phyloP scores from a whole-genome alignment of 2,888 invertebrate genomes.

The Drosophila aldrichi region DNA sequence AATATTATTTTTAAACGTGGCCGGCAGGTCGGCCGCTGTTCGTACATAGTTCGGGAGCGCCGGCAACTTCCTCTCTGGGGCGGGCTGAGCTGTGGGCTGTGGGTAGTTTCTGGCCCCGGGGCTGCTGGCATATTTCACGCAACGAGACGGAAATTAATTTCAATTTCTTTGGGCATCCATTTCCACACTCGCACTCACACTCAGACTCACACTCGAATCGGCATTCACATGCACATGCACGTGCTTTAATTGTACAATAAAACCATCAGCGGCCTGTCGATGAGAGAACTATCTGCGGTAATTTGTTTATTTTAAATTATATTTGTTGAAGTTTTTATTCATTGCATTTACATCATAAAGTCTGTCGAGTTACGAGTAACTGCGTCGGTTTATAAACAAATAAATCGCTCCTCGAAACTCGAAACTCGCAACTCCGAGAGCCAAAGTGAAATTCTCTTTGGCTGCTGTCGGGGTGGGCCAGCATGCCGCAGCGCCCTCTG shows the following conservation, averaged over 20 bases:
- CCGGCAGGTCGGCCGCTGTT: slow-evolving; percentile 2
- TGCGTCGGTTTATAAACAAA: slow-evolving; percentile 48
- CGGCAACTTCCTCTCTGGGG: slow-evolving; percentile 53
- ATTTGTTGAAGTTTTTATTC: slow-evolving; percentile 80
- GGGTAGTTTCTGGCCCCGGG: slow-evolving; percentile 6
- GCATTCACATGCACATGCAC: slow-evolving; percentile 22
- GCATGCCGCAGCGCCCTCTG: slow-evolving; percentile 43
- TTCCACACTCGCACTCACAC: background rate
- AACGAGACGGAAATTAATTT: slow-evolving; percentile 71
- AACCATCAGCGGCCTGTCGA: slow-evolving; percentile 68
- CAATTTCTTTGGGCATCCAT: slow-evolving; percentile 35
- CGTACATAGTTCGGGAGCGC: slow-evolving; percentile 53
- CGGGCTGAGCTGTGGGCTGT: slow-evolving; percentile 37
- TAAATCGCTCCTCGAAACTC: slow-evolving; percentile 50
- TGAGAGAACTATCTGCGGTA: slow-evolving; percentile 53
- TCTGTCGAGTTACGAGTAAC: slow-evolving; percentile 24
- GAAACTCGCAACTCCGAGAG: background rate
- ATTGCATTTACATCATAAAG: slow-evolving; percentile 53
- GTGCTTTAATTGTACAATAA: slow-evolving; percentile 72
- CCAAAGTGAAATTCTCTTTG: slow-evolving; percentile 5
- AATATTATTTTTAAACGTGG: slow-evolving; percentile 76
- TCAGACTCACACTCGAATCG: background rate
- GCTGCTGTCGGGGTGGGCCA: slow-evolving; percentile 41
- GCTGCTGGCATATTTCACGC: slow-evolving; percentile 65
- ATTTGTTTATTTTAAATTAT: slow-evolving; percentile 78